Percentiles rank a stretch among this genome's conserved stretches.
Evolutionary conservation across 2,113 vertebrate species (phyloP).

Genomic region (Mus spicilegus): DNA sequence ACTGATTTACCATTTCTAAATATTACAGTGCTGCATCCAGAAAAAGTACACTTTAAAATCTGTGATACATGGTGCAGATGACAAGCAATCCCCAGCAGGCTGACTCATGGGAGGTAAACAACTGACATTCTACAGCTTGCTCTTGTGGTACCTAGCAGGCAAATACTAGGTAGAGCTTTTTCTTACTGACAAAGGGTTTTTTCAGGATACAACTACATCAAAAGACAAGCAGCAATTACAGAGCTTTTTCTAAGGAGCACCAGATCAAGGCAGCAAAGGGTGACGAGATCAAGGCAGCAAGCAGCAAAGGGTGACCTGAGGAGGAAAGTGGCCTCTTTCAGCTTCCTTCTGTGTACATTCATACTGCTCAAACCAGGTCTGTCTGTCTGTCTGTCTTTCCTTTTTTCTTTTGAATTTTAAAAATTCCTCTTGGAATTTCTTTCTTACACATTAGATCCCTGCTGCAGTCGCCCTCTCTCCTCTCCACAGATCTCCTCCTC

Average conservation of each 20-base stretch:
- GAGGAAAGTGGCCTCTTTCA: background rate
- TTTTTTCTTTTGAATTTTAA: background rate
- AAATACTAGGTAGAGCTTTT: background rate
- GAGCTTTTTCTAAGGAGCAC: background rate
- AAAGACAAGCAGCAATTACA: background rate
- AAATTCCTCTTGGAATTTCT: background rate
- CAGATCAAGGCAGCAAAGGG: background rate
- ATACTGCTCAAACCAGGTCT: constrained; percentile 3
- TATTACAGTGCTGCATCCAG: background rate
- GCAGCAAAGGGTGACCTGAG: background rate
- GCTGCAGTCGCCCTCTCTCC: background rate
- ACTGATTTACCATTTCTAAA: background rate
- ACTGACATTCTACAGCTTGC: background rate
- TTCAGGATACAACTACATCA: background rate
- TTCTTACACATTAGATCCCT: background rate
- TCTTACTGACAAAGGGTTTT: background rate
- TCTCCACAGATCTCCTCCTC: background rate
- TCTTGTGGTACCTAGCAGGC: background rate
- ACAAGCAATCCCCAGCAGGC: background rate
- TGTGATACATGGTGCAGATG: background rate
- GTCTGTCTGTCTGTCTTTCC: background rate
- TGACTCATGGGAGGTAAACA: background rate
- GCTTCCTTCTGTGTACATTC: background rate
- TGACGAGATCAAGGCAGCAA: background rate
- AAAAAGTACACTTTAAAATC: background rate